Evolutionary conservation across 2,113 vertebrate genomes (phyloP).

Genomic region (Gnathonemus longibarbis): DNA sequence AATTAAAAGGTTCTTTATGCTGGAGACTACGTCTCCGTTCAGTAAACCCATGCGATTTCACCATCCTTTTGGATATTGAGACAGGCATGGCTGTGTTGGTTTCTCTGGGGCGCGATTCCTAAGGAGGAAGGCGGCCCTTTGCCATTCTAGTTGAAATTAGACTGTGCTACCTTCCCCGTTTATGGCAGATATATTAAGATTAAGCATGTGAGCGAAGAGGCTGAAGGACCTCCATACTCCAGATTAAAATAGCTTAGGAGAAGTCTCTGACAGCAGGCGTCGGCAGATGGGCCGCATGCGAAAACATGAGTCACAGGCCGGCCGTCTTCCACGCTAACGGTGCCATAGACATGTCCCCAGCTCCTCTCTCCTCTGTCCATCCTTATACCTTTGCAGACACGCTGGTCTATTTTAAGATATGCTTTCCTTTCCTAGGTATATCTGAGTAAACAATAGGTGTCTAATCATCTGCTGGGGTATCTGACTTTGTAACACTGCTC

Average conservation of each 20-base stretch:
- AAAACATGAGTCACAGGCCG: constrained; percentile 1
- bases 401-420: not conserved
- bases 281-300: not conserved
- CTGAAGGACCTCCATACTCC: not conserved
- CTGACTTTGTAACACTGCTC: not conserved
- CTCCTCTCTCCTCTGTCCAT: not conserved
- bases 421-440: not conserved
- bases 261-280: constrained; percentile 1
- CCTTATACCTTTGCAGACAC: not conserved
- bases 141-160: not conserved
- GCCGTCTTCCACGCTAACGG: not conserved
- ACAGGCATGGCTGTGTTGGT: not conserved
- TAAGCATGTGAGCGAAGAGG: not conserved
- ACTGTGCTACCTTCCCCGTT: not conserved
- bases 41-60: not conserved
- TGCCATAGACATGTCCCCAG: not conserved
- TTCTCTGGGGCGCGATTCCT: not conserved
- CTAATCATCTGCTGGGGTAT: not conserved
- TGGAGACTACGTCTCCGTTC: not conserved
- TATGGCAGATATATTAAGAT: constrained; percentile 1
- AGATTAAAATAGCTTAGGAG: constrained; percentile 10
- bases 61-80: not conserved
- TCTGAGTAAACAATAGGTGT: not conserved
- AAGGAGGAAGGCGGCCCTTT: not conserved
- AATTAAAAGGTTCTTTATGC: not conserved